Percentiles rank a stretch among this genome's conserved stretches.
Conservation (phyloP, 2,888 invertebrate genomes). For the Drosophila paucipuncta region DNA sequence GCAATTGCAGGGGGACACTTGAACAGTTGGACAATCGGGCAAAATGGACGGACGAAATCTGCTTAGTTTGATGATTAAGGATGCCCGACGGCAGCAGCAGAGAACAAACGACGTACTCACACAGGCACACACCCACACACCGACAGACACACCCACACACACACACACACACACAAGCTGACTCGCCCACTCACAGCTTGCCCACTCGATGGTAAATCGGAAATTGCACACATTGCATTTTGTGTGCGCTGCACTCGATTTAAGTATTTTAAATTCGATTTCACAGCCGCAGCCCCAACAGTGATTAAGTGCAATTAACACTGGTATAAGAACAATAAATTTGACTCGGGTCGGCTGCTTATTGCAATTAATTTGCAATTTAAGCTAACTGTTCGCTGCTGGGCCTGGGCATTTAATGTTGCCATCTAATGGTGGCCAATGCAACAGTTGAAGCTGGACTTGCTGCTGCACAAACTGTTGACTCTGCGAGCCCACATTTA, state of each 20-base stretch:
- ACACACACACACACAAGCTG: not conserved
- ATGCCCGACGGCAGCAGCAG: slow-evolving; percentile 17
- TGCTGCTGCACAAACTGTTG: slow-evolving; percentile 8
- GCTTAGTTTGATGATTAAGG: slow-evolving; percentile 41
- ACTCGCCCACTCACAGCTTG: not conserved
- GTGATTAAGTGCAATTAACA: slow-evolving; percentile 12
- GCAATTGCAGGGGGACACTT: not conserved
- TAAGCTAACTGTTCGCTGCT: not conserved
- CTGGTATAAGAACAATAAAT: not conserved
- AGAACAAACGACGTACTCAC: slow-evolving; percentile 17
- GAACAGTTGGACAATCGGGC: not conserved
- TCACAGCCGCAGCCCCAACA: not conserved
- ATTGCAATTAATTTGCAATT: not conserved
- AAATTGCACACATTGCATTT: slow-evolving; percentile 25
- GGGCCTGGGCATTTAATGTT: slow-evolving; percentile 28
- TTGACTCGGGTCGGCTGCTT: not conserved
- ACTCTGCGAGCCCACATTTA: slow-evolving; percentile 34
- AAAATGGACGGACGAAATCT: slow-evolving; percentile 24
- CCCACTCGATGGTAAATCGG: slow-evolving; percentile 18
- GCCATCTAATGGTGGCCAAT: not conserved
- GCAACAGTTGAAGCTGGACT: slow-evolving; percentile 9
- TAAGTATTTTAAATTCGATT: slow-evolving; percentile 24
- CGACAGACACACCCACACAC: not conserved
- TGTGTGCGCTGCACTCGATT: slow-evolving; percentile 35
- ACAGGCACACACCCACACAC: not conserved